Evolutionary conservation across 2,113 vertebrate genomes (phyloP), one percentile per base, ranked within the genome.

Genomic region (Scophthalmus maximus): DNA sequence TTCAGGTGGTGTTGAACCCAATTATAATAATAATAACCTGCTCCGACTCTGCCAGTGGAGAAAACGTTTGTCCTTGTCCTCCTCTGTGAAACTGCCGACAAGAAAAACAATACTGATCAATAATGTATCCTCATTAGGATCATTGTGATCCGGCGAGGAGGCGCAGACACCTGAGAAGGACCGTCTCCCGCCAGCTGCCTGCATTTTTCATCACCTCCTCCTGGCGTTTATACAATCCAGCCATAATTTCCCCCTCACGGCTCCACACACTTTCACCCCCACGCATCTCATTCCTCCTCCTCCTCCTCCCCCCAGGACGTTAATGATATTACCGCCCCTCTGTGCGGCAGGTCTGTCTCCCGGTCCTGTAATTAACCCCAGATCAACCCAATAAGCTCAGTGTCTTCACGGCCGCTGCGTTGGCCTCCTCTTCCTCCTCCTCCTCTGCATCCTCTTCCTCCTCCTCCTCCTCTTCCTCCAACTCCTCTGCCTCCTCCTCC

Each of bases 121-220:
- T 89, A 84, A 84, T 91, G 79, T 10, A 91, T 79, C 66, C 79
- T 86, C 79, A 87, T 91, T 84, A 84, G 46, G 65, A 60, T 71
- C n/a, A 36, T 76, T 88, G 59, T 74, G 78, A 78, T 76, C 50
- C 75, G 38, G 60, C 32, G 76, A 84, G 68, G 18, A n/a, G 46
- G 64, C 25, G 1, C 44, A 44, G 74, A 87, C 79, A 87, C 77
- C 88, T 78, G 82, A 88, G 82, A 78, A 79, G 63, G 73, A 77
- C 57, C n/a, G 23, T 69, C 76, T 73, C 20, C 68, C 38, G 68
- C 71, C 79, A n/a, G 76, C 68, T 46, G 58, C 78, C 46, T 89
- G 76, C 73, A 79, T 85, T 79, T 89, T 87, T 76, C 66, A 85
- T 79, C 78, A 78, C 62, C 75, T 75, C 62, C 75, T 75, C 65